A percentile compares a stretch with the other conserved stretches of the same genome.
phyloP scores from a whole-genome alignment of 2,113 vertebrate genomes.

The Trematomus loennbergii region DNA sequence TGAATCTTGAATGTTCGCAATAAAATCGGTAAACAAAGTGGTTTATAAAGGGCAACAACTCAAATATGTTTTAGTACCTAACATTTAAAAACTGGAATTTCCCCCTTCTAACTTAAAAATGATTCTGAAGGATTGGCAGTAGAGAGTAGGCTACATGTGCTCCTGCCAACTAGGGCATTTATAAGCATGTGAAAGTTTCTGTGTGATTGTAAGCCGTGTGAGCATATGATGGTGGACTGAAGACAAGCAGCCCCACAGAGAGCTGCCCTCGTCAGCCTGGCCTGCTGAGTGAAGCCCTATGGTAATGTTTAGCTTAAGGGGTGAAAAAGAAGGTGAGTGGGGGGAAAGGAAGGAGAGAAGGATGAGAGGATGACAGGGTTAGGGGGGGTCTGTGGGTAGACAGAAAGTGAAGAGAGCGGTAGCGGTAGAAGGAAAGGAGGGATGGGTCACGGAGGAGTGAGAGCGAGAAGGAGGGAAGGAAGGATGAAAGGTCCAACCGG shows the following conservation, averaged over 20 bases:
- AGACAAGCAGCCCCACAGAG: constrained; percentile 72
- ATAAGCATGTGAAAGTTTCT: constrained; percentile 9
- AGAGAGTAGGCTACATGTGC: neutral
- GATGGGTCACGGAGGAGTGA: constrained; percentile 59
- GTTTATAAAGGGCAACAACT: constrained; percentile 20
- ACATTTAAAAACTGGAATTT: constrained; percentile 4
- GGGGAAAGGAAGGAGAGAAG: constrained; percentile 45
- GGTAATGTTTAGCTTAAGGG: constrained; percentile 78
- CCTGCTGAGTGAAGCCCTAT: constrained; percentile 79
- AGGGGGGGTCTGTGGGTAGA: constrained; percentile 43
- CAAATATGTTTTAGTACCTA: neutral
- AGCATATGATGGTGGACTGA: constrained; percentile 52
- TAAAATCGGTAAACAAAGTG: constrained; percentile 8
- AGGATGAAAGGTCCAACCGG: constrained; percentile 70
- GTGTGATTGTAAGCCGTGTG: constrained; percentile 19
- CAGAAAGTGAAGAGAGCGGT: constrained; percentile 41
- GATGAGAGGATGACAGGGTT: constrained; percentile 65
- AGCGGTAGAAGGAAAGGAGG: constrained; percentile 45
- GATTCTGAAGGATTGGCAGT: neutral
- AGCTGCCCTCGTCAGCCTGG: constrained; percentile 67
- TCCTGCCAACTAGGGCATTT: constrained; percentile 20
- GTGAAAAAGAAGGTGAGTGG: constrained; percentile 71
- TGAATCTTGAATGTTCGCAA: neutral
- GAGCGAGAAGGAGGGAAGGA: constrained; percentile 55
- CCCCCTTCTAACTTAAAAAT: neutral